A percentile compares a stretch with the other conserved stretches of the same genome.
Evolutionary conservation across 2,113 vertebrate species (phyloP).

Genomic region (Psittacara wagleri): DNA sequence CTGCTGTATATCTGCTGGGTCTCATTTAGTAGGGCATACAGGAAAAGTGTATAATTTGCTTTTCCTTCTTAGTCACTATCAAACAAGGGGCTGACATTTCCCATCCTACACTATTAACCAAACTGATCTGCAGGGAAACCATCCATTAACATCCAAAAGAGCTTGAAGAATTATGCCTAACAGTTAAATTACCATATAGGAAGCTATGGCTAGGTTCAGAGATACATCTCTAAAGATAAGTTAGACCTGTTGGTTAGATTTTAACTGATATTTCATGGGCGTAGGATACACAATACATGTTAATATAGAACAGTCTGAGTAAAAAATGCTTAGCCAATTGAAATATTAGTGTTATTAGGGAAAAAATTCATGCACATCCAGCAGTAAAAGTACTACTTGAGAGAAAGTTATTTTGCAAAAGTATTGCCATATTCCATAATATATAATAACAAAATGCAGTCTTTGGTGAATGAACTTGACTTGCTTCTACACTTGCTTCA

Average conservation of each 20-base stretch:
- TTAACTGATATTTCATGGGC: neutral
- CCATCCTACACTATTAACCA: neutral
- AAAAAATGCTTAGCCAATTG: neutral
- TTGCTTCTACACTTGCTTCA: neutral
- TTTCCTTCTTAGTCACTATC: neutral
- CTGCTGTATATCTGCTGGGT: neutral
- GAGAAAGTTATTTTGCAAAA: neutral
- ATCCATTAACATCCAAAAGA: neutral
- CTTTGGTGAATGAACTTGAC: neutral
- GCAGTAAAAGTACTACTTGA: neutral
- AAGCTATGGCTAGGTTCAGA: neutral
- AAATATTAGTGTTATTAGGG: neutral
- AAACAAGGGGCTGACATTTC: neutral
- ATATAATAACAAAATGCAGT: neutral
- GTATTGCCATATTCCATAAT: neutral
- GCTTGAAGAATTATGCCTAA: neutral
- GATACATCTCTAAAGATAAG: neutral
- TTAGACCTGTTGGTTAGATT: neutral
- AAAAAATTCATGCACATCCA: neutral
- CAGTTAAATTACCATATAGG: neutral
- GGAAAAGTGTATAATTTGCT: neutral
- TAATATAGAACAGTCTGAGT: neutral
- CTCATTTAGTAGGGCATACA: neutral
- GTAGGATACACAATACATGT: neutral
- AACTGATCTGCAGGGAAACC: neutral